A percentile compares a stretch with the other conserved stretches of the same genome.
Conservation (phyloP, 2,113 vertebrate genomes). For the Scortum barcoo region DNA sequence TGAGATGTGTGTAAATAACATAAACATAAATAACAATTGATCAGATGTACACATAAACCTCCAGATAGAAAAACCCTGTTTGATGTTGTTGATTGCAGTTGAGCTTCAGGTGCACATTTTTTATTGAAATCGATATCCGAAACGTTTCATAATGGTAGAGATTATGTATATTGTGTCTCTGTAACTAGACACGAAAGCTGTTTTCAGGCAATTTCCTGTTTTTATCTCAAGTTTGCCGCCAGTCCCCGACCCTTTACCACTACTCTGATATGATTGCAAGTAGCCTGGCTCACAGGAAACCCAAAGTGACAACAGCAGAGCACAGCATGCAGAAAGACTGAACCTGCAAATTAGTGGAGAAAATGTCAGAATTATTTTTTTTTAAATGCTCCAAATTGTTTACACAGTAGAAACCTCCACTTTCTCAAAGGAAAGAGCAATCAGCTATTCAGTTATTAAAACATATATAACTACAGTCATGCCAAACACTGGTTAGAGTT, state of each 20-base stretch:
- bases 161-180: background rate
- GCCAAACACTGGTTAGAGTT: background rate
- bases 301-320: background rate
- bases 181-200: background rate
- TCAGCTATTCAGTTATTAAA: background rate
- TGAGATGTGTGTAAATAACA: background rate
- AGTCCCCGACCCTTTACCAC: background rate
- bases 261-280: background rate
- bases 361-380: background rate
- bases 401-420: background rate
- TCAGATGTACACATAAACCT: background rate
- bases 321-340: background rate
- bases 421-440: background rate
- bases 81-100: background rate
- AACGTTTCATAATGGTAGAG: background rate
- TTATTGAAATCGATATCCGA: constrained; percentile 1
- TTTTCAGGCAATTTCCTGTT: constrained; percentile 20
- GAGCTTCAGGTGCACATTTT: background rate
- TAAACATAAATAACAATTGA: background rate
- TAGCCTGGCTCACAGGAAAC: background rate
- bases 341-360: background rate
- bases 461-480: background rate
- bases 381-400: background rate
- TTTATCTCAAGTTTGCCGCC: background rate
- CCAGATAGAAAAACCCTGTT: background rate